A percentile compares a stretch with the other conserved stretches of the same genome.
phyloP scores from a whole-genome alignment of 2,113 vertebrate species.

The Candoia aspera region DNA sequence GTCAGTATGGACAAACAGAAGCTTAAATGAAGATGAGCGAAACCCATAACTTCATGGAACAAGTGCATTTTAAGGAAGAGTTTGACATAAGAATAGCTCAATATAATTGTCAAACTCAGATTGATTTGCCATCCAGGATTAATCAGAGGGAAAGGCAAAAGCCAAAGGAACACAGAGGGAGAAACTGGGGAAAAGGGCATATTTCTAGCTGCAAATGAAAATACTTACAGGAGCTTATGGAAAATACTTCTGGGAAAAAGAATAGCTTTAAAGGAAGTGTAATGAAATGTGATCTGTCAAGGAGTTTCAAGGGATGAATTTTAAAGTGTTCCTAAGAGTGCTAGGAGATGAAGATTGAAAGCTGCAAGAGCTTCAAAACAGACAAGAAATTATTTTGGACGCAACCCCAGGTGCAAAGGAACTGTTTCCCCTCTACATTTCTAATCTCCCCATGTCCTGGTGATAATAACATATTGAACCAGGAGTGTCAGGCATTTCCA shows the following conservation, averaged over 20 bases:
- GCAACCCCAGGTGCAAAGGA: background rate
- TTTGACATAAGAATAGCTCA: background rate
- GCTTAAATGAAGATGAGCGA: background rate
- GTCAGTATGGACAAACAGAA: background rate
- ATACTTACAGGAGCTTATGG: background rate
- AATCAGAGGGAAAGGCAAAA: background rate
- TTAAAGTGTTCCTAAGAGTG: background rate
- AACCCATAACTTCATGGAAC: background rate
- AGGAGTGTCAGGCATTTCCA: background rate
- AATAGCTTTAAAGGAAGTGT: background rate
- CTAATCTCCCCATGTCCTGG: background rate
- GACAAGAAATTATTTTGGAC: background rate
- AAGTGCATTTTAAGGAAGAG: constrained; percentile 13
- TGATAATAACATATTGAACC: background rate
- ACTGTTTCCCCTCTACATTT: background rate
- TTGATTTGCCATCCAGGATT: background rate
- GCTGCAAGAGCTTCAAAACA: background rate
- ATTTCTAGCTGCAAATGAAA: background rate
- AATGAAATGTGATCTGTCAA: background rate
- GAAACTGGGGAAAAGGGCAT: background rate
- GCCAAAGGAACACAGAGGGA: background rate
- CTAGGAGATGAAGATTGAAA: background rate
- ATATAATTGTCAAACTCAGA: background rate
- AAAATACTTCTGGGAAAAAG: background rate
- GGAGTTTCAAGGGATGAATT: background rate